Percentiles rank a stretch among this genome's conserved stretches.
phyloP scores from a whole-genome alignment of 1,140 invertebrate genomes.

The Dolichoris vasculosae region DNA sequence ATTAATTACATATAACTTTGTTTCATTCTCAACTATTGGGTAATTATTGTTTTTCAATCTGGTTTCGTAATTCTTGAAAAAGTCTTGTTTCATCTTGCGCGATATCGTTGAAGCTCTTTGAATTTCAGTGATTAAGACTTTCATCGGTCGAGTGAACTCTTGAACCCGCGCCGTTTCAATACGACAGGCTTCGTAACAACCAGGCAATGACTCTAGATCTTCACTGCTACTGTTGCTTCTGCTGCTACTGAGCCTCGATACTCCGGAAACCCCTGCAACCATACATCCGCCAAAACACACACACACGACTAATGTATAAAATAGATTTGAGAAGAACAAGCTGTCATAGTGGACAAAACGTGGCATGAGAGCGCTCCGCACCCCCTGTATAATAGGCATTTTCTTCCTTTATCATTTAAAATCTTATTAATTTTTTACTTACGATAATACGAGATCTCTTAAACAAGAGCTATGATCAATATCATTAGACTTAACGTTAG shows the following conservation, averaged over 20 bases:
- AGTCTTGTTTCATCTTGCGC: slow-evolving; percentile 51
- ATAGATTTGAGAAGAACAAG: slow-evolving; percentile 16
- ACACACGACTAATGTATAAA: slow-evolving; percentile 40
- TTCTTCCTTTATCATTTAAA: background rate
- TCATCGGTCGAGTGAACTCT: slow-evolving; percentile 31
- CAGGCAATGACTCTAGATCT: slow-evolving; percentile 12
- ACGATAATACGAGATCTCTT: slow-evolving; percentile 10
- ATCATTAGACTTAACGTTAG: background rate
- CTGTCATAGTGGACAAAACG: slow-evolving; percentile 45
- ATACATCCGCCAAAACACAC: slow-evolving; percentile 46
- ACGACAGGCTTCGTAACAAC: background rate
- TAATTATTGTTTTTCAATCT: background rate
- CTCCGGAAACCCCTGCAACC: slow-evolving; percentile 51
- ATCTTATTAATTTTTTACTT: background rate
- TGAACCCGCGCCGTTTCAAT: slow-evolving; percentile 23
- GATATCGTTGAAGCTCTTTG: background rate
- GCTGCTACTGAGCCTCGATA: slow-evolving; percentile 46
- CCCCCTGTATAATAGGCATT: slow-evolving; percentile 9
- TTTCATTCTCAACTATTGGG: background rate
- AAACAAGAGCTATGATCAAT: background rate
- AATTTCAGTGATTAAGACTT: slow-evolving; percentile 27
- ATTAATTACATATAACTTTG: background rate
- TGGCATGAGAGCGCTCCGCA: slow-evolving; percentile 40
- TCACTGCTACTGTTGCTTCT: slow-evolving; percentile 38
- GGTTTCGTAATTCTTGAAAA: slow-evolving; percentile 61